Evolutionary conservation across 2,797 vertebrate genomes (phyloP).

Genomic region (Neosilurus mollespiculum): DNA sequence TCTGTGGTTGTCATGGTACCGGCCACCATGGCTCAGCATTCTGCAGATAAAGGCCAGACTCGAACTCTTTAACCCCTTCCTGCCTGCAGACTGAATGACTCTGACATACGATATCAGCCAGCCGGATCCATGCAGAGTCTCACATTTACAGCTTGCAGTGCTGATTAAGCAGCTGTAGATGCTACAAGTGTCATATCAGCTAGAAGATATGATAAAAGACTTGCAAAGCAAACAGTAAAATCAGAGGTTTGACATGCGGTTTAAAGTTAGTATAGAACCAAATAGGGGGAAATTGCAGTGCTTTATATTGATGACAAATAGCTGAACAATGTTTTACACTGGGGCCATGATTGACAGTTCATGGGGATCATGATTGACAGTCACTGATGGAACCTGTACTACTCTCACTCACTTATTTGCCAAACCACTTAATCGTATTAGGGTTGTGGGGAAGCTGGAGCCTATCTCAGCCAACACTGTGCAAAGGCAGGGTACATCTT

Average conservation of each 20-base stretch:
- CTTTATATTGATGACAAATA: background rate
- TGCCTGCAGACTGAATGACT: slow-evolving; percentile 47
- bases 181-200: slow-evolving; percentile 45
- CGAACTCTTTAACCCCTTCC: slow-evolving; percentile 57
- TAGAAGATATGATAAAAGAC: slow-evolving; percentile 51
- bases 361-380: background rate
- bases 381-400: background rate
- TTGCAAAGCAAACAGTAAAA: slow-evolving; percentile 54
- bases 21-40: slow-evolving; percentile 75
- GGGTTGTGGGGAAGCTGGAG: too few species aligned
- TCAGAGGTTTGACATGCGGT: slow-evolving; percentile 51
- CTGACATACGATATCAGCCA: slow-evolving; percentile 36
- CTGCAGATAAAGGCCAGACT: slow-evolving; percentile 57
- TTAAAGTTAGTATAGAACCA: slow-evolving; percentile 19
- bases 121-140: slow-evolving; percentile 40
- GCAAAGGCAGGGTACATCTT: too few species aligned
- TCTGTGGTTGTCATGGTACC: slow-evolving; percentile 68
- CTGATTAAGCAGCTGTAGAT: slow-evolving; percentile 50
- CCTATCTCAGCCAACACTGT: too few species aligned
- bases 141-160: slow-evolving; percentile 41
- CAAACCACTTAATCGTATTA: too few species aligned
- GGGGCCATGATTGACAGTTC: background rate
- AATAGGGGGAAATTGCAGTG: background rate
- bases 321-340: background rate
- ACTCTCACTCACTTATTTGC: too few species aligned